These are phyloP conservation scores for Clavelina lepadiformis DNA, from an alignment of 23 tunicate species.

Conservation along the genomic window DNA sequence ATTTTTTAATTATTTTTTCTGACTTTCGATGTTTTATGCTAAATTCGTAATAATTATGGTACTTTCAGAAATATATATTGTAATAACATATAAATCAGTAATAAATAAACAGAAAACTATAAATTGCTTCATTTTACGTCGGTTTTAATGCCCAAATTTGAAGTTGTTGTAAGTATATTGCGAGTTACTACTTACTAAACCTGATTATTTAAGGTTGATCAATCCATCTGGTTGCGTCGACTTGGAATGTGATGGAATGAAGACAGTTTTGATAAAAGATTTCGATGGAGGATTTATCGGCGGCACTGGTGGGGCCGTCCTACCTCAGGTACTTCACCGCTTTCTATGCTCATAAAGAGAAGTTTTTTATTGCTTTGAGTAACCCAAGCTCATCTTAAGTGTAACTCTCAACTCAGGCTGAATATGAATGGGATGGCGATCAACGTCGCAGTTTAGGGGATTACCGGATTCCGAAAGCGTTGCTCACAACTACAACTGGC, in stretches of 20 bases:
- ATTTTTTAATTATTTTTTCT: background rate
- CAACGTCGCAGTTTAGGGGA: constrained; percentile 86
- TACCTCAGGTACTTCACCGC: constrained; percentile 57
- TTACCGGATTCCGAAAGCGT: constrained; percentile 77
- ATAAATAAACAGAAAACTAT: background rate
- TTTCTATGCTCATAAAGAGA: no score
- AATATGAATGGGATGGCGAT: constrained; percentile 70
- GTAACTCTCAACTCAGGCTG: constrained; percentile 45
- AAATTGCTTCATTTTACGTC: no score
- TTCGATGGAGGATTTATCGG: constrained; percentile 71
- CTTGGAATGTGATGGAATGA: constrained; percentile 97
- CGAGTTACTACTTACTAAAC: no score
- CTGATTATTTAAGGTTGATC: no score
- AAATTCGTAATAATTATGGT: background rate
- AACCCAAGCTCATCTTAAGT: background rate
- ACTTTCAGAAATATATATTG: background rate
- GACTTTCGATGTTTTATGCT: background rate
- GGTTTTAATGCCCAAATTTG: no score
- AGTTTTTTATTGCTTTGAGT: no score
- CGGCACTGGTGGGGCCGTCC: constrained; percentile 31
- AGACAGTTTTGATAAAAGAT: constrained; percentile 79
- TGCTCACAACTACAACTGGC: constrained; percentile 61
- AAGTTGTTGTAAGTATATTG: background rate
- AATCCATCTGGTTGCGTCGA: constrained; percentile 96
- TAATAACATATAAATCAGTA: background rate